Evolutionary conservation across 1,140 invertebrate genomes (phyloP), one percentile per base, ranked within the genome.

Genomic region (Watersipora subatra): DNA sequence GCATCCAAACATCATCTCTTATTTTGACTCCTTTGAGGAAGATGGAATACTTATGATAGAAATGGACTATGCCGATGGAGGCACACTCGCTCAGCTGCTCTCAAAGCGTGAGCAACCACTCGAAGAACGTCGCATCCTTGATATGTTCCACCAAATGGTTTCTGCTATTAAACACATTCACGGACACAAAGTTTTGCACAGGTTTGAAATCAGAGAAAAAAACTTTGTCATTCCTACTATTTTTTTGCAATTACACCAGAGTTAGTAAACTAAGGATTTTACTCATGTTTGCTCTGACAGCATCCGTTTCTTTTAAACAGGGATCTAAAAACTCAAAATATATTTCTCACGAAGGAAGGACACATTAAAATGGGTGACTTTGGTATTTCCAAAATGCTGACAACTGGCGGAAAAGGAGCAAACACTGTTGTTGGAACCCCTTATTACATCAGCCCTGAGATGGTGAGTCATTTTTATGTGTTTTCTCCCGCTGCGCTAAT

Each of bases 381-480:
- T 82, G 88, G 88, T n/a, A 89, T 90, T 64, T 87, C 86, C 1
- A 89, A 89, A 79, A 85, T 89, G 71, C 82, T 90, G 80, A 85
- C 84, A 56, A 87, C 87, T 0, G 82, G 84, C 70, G 76, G 81
- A 65, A 83, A 83, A 28, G 86, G 86, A 68, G 88, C 88, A 2
- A 84, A 87, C 67, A 89, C 88, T 1, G 87, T 90, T 71, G 69
- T 90, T n/a, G 88, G 88, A 2, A 90, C 88, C 19, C 88, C 88
- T 1, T 89, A 89, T 76, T 90, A 90, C 75, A 87, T 90, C 66
- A 89, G 87, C 74, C 88, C 88, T 1, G 88, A 90, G 78, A 90
- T 90, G 87, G 87, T 87, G 79, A 77, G 66, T 67, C 57, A n/a
- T n/a, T n/a, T n/a, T n/a, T n/a, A n/a, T n/a, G n/a, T n/a, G 57